A percentile compares a stretch with the other conserved stretches of the same genome.
Evolutionary conservation across 1,140 invertebrate genomes (phyloP).

Genomic region (Prorops nasuta): DNA sequence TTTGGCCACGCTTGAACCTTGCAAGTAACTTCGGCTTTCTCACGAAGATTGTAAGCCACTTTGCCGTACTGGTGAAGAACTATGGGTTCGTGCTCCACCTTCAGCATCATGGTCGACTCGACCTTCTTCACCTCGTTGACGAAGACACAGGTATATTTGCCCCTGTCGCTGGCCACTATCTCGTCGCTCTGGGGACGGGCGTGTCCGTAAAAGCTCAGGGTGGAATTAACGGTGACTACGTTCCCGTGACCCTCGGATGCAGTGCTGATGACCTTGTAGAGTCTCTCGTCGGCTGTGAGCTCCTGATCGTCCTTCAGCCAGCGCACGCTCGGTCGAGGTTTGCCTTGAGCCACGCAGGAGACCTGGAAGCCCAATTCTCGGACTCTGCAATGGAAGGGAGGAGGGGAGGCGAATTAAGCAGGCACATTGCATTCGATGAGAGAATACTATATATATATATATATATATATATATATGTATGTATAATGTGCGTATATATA

Average conservation of each 20-base stretch:
- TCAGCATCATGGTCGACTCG: slow-evolving; percentile 83
- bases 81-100: slow-evolving; percentile 88
- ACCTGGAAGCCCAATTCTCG: slow-evolving; percentile 79
- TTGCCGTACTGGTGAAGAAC: slow-evolving; percentile 81
- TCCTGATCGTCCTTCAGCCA: slow-evolving; percentile 87
- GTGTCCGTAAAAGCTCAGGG: slow-evolving; percentile 75
- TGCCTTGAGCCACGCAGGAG: slow-evolving; percentile 81
- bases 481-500: not conserved
- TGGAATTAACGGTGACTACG: slow-evolving; percentile 81
- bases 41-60: slow-evolving; percentile 81
- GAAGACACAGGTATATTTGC: slow-evolving; percentile 84
- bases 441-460: not conserved
- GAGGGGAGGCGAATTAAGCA: not conserved
- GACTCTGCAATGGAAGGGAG: slow-evolving; percentile 56
- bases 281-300: slow-evolving; percentile 69
- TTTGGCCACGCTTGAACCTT: slow-evolving; percentile 88
- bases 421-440: not conserved
- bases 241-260: slow-evolving; percentile 71
- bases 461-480: not conserved
- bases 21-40: slow-evolving; percentile 82
- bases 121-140: slow-evolving; percentile 85
- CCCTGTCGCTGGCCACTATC: slow-evolving; percentile 78
- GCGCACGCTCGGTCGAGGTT: slow-evolving; percentile 77
- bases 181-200: slow-evolving; percentile 73
- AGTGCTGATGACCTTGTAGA: slow-evolving; percentile 79